A percentile compares a stretch with the other conserved stretches of the same genome.
Evolutionary conservation across 1,140 invertebrate genomes (phyloP).

Genomic region (Drosophila ohnishii): DNA sequence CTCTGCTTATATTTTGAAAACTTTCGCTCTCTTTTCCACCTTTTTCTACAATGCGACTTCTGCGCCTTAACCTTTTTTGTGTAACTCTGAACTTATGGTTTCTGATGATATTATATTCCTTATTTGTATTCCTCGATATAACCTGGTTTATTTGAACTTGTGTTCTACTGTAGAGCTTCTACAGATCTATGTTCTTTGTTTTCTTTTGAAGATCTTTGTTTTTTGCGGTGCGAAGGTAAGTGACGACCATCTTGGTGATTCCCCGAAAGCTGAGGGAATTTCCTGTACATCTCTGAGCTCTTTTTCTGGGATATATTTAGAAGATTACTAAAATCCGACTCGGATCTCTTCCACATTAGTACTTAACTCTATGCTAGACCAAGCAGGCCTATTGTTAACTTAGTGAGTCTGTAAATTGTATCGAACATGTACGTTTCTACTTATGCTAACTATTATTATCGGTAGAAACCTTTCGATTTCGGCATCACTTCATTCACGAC

Average conservation of each 20-base stretch:
- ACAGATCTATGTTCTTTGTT: constrained; percentile 22
- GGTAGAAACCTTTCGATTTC: constrained; percentile 37
- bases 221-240: constrained; percentile 50
- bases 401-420: constrained; percentile 55
- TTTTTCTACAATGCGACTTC: constrained; percentile 11
- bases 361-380: constrained; percentile 50
- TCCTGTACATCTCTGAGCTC: background rate
- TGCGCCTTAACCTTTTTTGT: constrained; percentile 7
- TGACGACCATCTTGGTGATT: constrained; percentile 15
- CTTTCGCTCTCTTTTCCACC: constrained; percentile 34
- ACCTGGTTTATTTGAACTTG: constrained; percentile 12
- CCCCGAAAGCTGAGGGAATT: constrained; percentile 1
- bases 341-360: constrained; percentile 22
- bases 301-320: background rate
- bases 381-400: constrained; percentile 58
- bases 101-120: constrained; percentile 6
- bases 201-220: constrained; percentile 24
- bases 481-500: constrained; percentile 40
- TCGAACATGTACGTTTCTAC: constrained; percentile 41
- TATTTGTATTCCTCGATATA: constrained; percentile 11
- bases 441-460: constrained; percentile 48
- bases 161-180: constrained; percentile 23
- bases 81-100: constrained; percentile 16
- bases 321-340: constrained; percentile 1
- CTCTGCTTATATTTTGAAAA: constrained; percentile 36